phyloP scores from a whole-genome alignment of 2,888 invertebrate genomes.

The Onchidella celtica region DNA sequence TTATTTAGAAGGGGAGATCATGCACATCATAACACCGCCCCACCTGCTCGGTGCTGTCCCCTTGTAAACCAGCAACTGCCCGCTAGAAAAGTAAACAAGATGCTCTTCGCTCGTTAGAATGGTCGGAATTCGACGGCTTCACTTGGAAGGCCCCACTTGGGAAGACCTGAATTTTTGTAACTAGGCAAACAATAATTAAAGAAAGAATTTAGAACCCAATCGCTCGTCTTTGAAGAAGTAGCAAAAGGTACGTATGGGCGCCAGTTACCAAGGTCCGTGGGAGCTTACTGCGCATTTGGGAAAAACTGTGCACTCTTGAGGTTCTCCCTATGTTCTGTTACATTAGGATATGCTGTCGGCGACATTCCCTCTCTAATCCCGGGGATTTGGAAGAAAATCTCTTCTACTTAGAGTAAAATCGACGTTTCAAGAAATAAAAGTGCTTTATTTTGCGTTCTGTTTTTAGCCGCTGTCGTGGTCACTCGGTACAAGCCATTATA shows the following conservation, averaged over 20 bases:
- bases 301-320: constrained; percentile 20
- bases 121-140: too few species aligned
- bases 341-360: neutral
- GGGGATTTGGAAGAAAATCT: constrained; percentile 5
- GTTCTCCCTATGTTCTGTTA: neutral
- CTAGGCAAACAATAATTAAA: constrained; percentile 37
- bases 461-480: too few species aligned
- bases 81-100: too few species aligned
- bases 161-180: neutral
- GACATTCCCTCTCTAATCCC: neutral
- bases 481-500: too few species aligned
- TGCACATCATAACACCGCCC: too few species aligned
- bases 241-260: neutral
- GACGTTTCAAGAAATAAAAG: neutral
- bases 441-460: neutral
- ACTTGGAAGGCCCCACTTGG: too few species aligned
- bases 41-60: too few species aligned
- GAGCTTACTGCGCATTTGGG: constrained; percentile 44
- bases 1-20: too few species aligned
- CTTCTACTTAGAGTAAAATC: neutral
- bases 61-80: too few species aligned
- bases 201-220: constrained; percentile 32
- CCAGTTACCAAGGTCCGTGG: neutral
- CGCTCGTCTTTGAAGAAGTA: constrained; percentile 28
- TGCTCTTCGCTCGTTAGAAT: too few species aligned